Percentiles rank a stretch among this genome's conserved stretches.
Conservation (phyloP, 2,797 vertebrate species). For the Melanotaenia trifasciata region DNA sequence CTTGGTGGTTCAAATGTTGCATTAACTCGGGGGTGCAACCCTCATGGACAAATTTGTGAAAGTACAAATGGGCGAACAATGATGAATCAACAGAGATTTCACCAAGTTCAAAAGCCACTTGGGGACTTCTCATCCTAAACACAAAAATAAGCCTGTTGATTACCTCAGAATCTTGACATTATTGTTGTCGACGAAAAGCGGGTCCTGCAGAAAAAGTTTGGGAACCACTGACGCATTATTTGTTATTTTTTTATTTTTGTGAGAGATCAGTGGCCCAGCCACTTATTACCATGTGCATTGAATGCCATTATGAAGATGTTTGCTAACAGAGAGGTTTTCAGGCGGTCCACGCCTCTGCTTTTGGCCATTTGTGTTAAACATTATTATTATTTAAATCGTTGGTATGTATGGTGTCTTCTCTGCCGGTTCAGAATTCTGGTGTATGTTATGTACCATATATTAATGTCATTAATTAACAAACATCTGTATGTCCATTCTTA, state of each 20-base stretch:
- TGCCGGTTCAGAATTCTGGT: slow-evolving; percentile 26
- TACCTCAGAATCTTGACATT: too few species aligned
- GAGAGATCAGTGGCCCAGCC: slow-evolving; percentile 5
- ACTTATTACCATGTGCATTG: slow-evolving; percentile 4
- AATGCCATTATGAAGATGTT: slow-evolving; percentile 18
- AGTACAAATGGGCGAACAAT: too few species aligned
- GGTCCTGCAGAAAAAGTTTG: too few species aligned
- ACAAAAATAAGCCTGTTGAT: too few species aligned
- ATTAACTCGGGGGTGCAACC: too few species aligned
- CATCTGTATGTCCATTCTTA: slow-evolving; percentile 40
- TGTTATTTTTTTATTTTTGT: neutral
- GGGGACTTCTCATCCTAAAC: too few species aligned
- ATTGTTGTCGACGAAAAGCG: too few species aligned
- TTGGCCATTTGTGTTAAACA: slow-evolving; percentile 22
- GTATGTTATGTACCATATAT: neutral
- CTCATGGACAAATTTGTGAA: too few species aligned
- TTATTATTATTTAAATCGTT: slow-evolving; percentile 22
- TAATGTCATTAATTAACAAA: slow-evolving; percentile 66
- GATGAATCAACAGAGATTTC: too few species aligned
- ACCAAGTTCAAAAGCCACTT: too few species aligned
- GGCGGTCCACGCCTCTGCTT: slow-evolving; percentile 16
- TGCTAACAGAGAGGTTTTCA: slow-evolving; percentile 39
- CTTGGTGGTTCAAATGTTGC: neutral
- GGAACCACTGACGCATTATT: too few species aligned
- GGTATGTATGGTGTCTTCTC: slow-evolving; percentile 3